phyloP scores from a whole-genome alignment of 2,888 invertebrate species.

The Arrhopalites spinosus region DNA sequence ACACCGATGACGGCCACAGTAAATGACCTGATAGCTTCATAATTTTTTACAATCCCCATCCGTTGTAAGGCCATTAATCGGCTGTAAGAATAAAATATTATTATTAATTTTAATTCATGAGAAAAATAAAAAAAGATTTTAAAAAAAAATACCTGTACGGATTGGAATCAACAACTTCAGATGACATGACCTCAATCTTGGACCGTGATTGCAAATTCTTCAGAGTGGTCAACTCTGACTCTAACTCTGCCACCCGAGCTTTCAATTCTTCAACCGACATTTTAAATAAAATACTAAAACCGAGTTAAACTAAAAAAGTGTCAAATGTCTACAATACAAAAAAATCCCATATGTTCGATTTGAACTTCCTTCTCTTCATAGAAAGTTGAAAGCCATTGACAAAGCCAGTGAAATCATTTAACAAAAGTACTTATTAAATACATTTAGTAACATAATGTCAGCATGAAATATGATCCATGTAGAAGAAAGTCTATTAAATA shows the following conservation, averaged over 20 bases:
- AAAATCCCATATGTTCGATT: constrained; percentile 15
- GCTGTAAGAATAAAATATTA: constrained; percentile 63
- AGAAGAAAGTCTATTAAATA: too few species aligned
- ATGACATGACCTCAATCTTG: constrained; percentile 87
- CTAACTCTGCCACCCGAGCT: constrained; percentile 63
- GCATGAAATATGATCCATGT: too few species aligned
- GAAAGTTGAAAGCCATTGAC: not conserved
- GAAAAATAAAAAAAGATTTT: too few species aligned
- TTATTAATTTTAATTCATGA: not conserved
- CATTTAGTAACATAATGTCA: too few species aligned
- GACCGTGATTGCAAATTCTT: constrained; percentile 62
- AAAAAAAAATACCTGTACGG: constrained; percentile 80
- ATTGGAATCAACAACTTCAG: constrained; percentile 96
- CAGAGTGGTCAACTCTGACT: constrained; percentile 61
- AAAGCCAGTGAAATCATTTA: too few species aligned
- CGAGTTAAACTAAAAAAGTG: not conserved
- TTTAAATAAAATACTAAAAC: constrained; percentile 10
- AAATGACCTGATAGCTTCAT: constrained; percentile 86
- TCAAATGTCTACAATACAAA: not conserved
- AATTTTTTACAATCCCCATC: constrained; percentile 99
- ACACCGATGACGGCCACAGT: constrained; percentile 95
- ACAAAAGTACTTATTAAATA: too few species aligned
- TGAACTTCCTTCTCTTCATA: not conserved
- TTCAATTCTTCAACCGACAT: constrained; percentile 67
- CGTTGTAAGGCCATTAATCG: constrained; percentile 98